Evolutionary conservation across 1,140 invertebrate genomes (phyloP).

Genomic region (Calycopis cecrops): DNA sequence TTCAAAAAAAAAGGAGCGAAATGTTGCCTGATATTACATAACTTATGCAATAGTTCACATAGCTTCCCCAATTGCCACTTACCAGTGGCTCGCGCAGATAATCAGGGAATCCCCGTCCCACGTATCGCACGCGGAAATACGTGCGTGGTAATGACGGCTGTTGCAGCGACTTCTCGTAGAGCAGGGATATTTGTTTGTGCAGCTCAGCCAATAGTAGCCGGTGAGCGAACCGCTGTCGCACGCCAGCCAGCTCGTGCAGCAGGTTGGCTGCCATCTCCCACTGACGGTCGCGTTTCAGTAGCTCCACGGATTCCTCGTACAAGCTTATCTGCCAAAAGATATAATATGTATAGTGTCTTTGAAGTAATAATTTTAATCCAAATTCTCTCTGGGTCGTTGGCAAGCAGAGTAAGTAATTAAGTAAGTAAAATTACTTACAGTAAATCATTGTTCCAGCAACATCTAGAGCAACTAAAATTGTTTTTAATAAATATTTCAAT

Average conservation of each 20-base stretch:
- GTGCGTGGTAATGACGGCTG: conserved; percentile 88
- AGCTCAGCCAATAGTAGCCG: conserved; percentile 87
- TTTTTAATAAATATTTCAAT: too few relatives aligned
- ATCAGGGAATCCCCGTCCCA: conserved; percentile 91
- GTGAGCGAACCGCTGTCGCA: conserved; percentile 93
- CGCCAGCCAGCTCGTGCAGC: conserved; percentile 89
- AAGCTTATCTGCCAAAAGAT: conserved; percentile 88
- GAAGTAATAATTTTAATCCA: too few relatives aligned
- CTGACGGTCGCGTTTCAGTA: conserved; percentile 83
- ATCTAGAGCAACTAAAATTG: too few relatives aligned
- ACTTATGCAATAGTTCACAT: too few relatives aligned
- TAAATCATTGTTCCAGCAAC: too few relatives aligned
- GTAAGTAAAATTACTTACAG: too few relatives aligned
- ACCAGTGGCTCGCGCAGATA: conserved; percentile 82
- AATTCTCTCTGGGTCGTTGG: too few relatives aligned
- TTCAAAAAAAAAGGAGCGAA: neutral
- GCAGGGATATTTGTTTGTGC: conserved; percentile 85
- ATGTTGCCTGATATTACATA: too few relatives aligned
- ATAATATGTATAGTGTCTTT: too few relatives aligned
- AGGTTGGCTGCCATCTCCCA: conserved; percentile 94
- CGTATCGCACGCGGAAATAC: conserved; percentile 97
- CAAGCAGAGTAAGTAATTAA: too few relatives aligned
- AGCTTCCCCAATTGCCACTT: conserved; percentile 13
- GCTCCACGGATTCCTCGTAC: conserved; percentile 91
- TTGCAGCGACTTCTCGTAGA: conserved; percentile 91